phyloP scores from a whole-genome alignment of 2,888 invertebrate genomes.

The Perizoma flavofasciatum region DNA sequence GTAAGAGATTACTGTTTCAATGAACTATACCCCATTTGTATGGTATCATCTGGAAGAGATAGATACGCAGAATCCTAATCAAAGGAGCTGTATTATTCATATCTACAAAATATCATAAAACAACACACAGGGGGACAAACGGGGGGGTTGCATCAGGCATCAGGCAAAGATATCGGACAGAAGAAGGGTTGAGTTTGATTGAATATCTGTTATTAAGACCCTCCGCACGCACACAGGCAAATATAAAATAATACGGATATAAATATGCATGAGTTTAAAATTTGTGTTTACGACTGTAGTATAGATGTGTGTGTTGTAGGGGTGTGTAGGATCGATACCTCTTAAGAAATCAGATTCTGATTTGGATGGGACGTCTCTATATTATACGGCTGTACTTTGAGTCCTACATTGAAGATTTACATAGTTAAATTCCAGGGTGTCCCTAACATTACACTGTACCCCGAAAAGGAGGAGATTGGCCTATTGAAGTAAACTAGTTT shows the following conservation, averaged over 20 bases:
- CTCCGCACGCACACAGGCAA: slow-evolving; percentile 68
- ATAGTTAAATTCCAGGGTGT: neutral
- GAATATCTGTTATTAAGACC: slow-evolving; percentile 83
- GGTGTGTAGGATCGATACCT: slow-evolving; percentile 34
- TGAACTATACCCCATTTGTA: slow-evolving; percentile 2
- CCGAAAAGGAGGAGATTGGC: neutral
- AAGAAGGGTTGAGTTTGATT: slow-evolving; percentile 83
- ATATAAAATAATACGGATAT: slow-evolving; percentile 81
- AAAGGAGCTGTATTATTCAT: slow-evolving; percentile 34
- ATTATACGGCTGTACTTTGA: slow-evolving; percentile 14
- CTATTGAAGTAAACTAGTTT: too few relatives aligned
- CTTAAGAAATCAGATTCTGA: slow-evolving; percentile 36
- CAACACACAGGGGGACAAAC: slow-evolving; percentile 49
- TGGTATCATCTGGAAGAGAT: slow-evolving; percentile 11
- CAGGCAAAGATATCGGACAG: slow-evolving; percentile 73
- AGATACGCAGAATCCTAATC: slow-evolving; percentile 43
- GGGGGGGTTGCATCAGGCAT: slow-evolving; percentile 56
- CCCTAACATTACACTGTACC: neutral
- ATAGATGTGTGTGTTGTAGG: slow-evolving; percentile 42
- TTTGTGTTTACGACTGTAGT: slow-evolving; percentile 54
- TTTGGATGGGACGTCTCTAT: slow-evolving; percentile 20
- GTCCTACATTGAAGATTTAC: neutral
- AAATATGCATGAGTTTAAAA: slow-evolving; percentile 81
- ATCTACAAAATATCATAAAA: slow-evolving; percentile 39
- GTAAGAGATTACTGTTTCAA: neutral